Evolutionary conservation across 2,888 invertebrate species (phyloP).

Genomic region (Cosmia pyralina): DNA sequence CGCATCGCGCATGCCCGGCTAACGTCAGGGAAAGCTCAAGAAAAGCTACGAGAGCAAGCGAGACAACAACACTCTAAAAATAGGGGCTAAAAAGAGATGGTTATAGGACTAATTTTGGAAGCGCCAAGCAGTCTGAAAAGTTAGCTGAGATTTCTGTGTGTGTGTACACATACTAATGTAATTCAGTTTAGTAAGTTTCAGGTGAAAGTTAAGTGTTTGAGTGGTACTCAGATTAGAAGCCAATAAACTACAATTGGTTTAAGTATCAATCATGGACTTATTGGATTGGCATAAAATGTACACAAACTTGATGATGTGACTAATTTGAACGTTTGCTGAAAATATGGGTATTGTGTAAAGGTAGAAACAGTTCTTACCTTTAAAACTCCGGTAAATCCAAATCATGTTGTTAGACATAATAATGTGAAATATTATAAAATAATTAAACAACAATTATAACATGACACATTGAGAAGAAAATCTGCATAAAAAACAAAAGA

Average conservation of each 20-base stretch:
- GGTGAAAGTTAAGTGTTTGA: slow-evolving; percentile 55
- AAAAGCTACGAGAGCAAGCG: slow-evolving; percentile 80
- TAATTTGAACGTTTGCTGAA: neutral
- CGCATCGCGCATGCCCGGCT: slow-evolving; percentile 84
- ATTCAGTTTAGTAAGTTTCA: slow-evolving; percentile 63
- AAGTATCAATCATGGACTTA: slow-evolving; percentile 29
- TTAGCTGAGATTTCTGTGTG: slow-evolving; percentile 67
- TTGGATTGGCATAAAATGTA: slow-evolving; percentile 16
- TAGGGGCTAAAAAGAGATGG: slow-evolving; percentile 80
- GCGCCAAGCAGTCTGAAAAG: slow-evolving; percentile 89
- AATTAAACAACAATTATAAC: too few relatives aligned
- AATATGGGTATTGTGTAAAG: neutral
- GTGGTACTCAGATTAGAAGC: slow-evolving; percentile 42
- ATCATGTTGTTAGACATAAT: neutral
- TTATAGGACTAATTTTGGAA: slow-evolving; percentile 82
- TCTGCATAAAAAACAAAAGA: too few relatives aligned
- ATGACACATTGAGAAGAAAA: too few relatives aligned
- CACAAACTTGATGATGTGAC: neutral
- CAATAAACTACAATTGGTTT: slow-evolving; percentile 36
- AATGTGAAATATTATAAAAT: too few relatives aligned
- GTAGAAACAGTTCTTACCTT: neutral
- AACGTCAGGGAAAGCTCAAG: slow-evolving; percentile 79
- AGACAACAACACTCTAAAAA: slow-evolving; percentile 77
- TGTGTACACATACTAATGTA: slow-evolving; percentile 66
- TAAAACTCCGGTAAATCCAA: neutral